Conservation (phyloP, 2,113 vertebrate genomes). For the Protobothrops mucrosquamatus region DNA sequence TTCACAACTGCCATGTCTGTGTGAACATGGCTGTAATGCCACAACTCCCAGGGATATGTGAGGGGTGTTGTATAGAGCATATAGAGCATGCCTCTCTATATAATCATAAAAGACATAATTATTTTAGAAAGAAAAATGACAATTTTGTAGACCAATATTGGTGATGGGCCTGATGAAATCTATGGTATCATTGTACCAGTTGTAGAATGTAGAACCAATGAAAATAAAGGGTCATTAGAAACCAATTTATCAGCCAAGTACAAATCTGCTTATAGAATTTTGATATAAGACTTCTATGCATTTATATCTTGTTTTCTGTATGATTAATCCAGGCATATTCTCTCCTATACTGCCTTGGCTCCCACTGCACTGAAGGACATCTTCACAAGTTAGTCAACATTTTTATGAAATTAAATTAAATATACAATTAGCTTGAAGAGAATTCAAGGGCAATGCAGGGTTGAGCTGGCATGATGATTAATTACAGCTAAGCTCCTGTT, state of each 20-base stretch:
- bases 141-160: not conserved
- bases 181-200: not conserved
- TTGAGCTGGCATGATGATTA: constrained; percentile 41
- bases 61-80: not conserved
- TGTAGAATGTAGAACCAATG: not conserved
- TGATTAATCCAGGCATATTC: constrained; percentile 16
- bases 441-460: constrained; percentile 23
- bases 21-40: not conserved
- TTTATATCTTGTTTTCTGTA: constrained; percentile 17
- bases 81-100: not conserved
- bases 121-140: not conserved
- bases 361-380: not conserved
- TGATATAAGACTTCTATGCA: constrained; percentile 1
- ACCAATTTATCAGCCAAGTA: constrained; percentile 8
- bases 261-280: constrained; percentile 17
- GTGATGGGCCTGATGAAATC: not conserved
- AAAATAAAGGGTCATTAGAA: not conserved
- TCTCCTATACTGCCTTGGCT: not conserved
- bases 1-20: not conserved
- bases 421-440: constrained; percentile 27
- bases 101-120: not conserved
- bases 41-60: not conserved
- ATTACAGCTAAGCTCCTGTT: constrained; percentile 12
- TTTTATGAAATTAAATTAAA: constrained; percentile 39
- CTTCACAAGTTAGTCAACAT: constrained; percentile 34